A percentile compares a stretch with the other conserved stretches of the same genome.
Evolutionary conservation across 2,888 invertebrate genomes (phyloP).

Genomic region (Priocnemis perturbator): DNA sequence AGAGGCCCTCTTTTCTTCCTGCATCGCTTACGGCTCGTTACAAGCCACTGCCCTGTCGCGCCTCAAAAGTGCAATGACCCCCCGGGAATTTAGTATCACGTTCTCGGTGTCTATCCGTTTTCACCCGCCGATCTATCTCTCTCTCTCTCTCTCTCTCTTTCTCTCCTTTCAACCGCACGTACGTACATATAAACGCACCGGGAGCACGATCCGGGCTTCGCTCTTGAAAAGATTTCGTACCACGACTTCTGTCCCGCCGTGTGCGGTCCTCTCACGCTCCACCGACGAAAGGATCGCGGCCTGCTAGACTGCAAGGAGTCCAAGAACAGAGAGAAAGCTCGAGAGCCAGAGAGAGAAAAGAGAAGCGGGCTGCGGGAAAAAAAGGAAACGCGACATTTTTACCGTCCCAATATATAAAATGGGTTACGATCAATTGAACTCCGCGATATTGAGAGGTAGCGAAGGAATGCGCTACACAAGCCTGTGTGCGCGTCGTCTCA

Average conservation of each 20-base stretch:
- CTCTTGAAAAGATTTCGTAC: neutral
- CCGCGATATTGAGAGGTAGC: conserved; percentile 52
- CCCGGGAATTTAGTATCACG: too few species aligned
- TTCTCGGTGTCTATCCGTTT: too few species aligned
- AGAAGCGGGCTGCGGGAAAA: conserved; percentile 19
- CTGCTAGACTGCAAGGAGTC: neutral
- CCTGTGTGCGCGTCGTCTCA: neutral
- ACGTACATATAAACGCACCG: too few species aligned
- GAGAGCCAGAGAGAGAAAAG: conserved; percentile 14
- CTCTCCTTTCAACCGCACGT: too few species aligned
- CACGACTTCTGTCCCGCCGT: neutral
- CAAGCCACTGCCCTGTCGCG: too few species aligned
- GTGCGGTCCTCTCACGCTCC: neutral
- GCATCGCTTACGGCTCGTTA: too few species aligned
- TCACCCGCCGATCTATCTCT: too few species aligned
- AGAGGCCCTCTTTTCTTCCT: too few species aligned
- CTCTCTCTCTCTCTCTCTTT: too few species aligned
- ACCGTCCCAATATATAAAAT: conserved; percentile 58
- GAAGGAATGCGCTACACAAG: conserved; percentile 42
- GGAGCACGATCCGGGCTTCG: neutral
- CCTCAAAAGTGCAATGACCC: too few species aligned
- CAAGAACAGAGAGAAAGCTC: neutral
- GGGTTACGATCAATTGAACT: conserved; percentile 59
- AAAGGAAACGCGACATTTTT: conserved; percentile 55
- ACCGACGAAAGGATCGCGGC: conserved; percentile 13